Base-by-base conservation (phyloP, 2,113 vertebrate genomes). In the Syngnathus typhle region DNA sequence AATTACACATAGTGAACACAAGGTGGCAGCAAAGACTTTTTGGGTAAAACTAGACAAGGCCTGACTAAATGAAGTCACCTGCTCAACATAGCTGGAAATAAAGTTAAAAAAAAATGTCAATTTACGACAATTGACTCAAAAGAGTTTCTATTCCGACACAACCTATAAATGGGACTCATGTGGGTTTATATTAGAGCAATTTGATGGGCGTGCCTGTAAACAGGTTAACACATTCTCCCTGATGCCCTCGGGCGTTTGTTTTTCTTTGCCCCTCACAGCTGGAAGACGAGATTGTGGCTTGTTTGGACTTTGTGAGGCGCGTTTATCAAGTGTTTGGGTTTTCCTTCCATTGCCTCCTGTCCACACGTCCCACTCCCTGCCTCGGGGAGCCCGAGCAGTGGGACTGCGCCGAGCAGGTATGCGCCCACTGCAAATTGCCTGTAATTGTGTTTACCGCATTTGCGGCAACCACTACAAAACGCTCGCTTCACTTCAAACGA, bases 291-390 rank as follows among this genome's bases (percentile, higher is more conserved):
- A 95, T 98, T 6, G 80, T 73, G 16, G 80, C 89, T 43, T 96
- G 95, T 83, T 89, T 98, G 80, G 94, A 95, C 61, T 98, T 98
- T 67, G 86, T 98, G 38, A 90, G 81, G 2, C 73, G 86, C 0
- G 93, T 98, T 7, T 98, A 98, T 74, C 60, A 84, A 0, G 87
- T 93, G 10, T 92, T 98, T 71, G 96, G 95, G 5, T 98, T 98
- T 79, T 91, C 93, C 56, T 94, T 96, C 88, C 92, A 76, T 74
- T 89, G 96, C 82, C 91, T 90, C 1, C 88, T 98, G 56, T 94
- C 95, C 41, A 98, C 95, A 0, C 92, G 95, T 0, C 96, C 96
- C 0, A 69, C 90, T 0, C 90, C 90, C 0, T 96, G 91, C 78
- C 88, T 98, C 3, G 95, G 95, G 19, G 93, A 95, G 39, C 83